Conservation (phyloP, 2,888 invertebrate species). For the Nymphalis urticae region DNA sequence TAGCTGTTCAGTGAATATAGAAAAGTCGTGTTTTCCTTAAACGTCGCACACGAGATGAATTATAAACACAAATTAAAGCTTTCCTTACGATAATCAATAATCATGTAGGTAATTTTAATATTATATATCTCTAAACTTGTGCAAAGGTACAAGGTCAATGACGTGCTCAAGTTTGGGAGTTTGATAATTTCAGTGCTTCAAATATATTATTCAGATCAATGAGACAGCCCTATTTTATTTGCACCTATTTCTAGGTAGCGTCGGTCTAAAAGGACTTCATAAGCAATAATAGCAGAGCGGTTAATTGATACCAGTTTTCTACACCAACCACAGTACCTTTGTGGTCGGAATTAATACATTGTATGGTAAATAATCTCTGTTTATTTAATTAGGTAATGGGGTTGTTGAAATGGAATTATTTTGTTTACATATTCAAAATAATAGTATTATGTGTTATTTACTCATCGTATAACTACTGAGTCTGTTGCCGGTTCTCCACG, state of each 20-base stretch:
- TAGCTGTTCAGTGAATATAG: too few species aligned
- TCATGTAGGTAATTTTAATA: too few species aligned
- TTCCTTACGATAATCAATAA: too few species aligned
- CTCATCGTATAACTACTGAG: too few species aligned
- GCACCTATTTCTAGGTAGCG: not conserved
- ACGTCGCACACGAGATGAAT: too few species aligned
- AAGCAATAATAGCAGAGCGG: constrained; percentile 7
- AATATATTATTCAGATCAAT: not conserved
- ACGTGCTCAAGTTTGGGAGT: too few species aligned
- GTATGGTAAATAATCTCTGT: not conserved
- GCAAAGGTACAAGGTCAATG: too few species aligned
- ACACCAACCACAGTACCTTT: constrained; percentile 28
- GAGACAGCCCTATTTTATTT: not conserved
- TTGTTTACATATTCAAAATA: not conserved
- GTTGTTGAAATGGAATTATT: constrained; percentile 1
- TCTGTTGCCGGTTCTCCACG: too few species aligned
- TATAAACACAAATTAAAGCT: too few species aligned
- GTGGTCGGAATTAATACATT: constrained; percentile 26
- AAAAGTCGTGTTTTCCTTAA: too few species aligned
- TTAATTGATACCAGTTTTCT: constrained; percentile 27
- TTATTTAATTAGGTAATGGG: constrained; percentile 5
- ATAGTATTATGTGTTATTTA: too few species aligned
- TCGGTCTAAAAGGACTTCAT: not conserved
- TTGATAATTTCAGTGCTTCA: not conserved
- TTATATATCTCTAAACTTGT: too few species aligned